Percentiles rank a stretch among this genome's conserved stretches.
These are phyloP conservation scores for Grus americana DNA, from an alignment of 2,113 vertebrate species.

Conservation along the genomic window DNA sequence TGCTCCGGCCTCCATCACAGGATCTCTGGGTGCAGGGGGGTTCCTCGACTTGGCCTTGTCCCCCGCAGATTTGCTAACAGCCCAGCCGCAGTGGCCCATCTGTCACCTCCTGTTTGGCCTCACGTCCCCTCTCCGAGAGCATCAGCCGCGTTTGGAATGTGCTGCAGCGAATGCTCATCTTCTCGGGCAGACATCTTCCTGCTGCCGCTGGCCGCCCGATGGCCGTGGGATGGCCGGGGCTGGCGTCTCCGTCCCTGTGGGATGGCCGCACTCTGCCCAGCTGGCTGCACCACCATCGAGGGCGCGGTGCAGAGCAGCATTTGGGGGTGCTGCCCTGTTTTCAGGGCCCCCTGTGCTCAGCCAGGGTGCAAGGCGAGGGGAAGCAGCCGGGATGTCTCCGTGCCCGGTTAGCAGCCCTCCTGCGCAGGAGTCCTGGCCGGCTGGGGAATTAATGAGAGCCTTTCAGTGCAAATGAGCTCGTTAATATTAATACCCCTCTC, in stretches of 20 bases:
- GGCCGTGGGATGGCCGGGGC: accelerated
- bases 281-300: accelerated
- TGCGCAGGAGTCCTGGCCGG: accelerated
- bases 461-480: neutral
- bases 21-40: neutral
- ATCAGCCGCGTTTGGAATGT: accelerated
- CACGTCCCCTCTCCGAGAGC: neutral
- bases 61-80: neutral
- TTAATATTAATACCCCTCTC: conserved; percentile 34
- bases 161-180: neutral
- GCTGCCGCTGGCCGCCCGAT: neutral
- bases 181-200: neutral
- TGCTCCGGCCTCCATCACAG: neutral
- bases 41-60: neutral
- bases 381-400: neutral
- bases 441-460: neutral
- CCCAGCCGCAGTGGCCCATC: neutral
- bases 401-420: neutral
- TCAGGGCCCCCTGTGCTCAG: accelerated
- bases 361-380: neutral
- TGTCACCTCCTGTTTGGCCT: conserved; percentile 18
- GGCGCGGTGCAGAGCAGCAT: neutral
- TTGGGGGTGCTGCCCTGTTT: neutral
- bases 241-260: accelerated
- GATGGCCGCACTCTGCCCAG: neutral